These are phyloP conservation scores for Pseudorhiza aurosa DNA, from an alignment of 30 jellyfish, hydroid and myxozoan species.

Conservation along the genomic window DNA sequence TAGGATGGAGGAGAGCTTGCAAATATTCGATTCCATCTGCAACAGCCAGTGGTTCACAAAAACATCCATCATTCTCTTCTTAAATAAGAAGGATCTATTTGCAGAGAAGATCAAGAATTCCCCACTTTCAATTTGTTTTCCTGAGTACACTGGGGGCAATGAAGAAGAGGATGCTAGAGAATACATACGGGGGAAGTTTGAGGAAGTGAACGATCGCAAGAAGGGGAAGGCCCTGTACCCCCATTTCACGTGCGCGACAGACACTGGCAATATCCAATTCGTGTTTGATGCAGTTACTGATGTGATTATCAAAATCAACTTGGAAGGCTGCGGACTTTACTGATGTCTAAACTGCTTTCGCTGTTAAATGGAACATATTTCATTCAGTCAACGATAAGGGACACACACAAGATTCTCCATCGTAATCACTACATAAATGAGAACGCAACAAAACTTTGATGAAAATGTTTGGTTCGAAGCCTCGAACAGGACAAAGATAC, in stretches of 20 bases:
- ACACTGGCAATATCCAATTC: constrained; percentile 48
- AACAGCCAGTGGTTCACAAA: constrained; percentile 50
- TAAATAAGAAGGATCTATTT: constrained; percentile 68
- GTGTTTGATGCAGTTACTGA: constrained; percentile 31
- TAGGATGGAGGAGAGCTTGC: constrained; percentile 59
- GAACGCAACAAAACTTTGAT: no score
- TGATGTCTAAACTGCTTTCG: constrained; percentile 9
- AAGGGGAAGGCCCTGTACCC: constrained; percentile 41
- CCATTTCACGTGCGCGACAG: constrained; percentile 66
- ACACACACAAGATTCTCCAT: no score
- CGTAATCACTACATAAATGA: no score
- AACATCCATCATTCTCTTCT: constrained; percentile 48
- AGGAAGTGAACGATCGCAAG: constrained; percentile 14
- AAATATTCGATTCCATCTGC: constrained; percentile 55
- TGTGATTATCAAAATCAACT: constrained; percentile 71
- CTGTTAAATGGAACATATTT: no score
- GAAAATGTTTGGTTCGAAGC: no score
- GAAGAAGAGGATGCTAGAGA: constrained; percentile 44
- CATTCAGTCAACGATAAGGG: no score
- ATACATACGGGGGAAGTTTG: constrained; percentile 31
- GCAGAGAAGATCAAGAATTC: constrained; percentile 48
- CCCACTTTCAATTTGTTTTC: constrained; percentile 57
- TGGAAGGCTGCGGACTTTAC: constrained; percentile 86
- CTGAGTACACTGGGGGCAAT: constrained; percentile 47
- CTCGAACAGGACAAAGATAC: no score